Evolutionary conservation across 2,797 vertebrate species (phyloP).

Genomic region (Manis crassicaudata): DNA sequence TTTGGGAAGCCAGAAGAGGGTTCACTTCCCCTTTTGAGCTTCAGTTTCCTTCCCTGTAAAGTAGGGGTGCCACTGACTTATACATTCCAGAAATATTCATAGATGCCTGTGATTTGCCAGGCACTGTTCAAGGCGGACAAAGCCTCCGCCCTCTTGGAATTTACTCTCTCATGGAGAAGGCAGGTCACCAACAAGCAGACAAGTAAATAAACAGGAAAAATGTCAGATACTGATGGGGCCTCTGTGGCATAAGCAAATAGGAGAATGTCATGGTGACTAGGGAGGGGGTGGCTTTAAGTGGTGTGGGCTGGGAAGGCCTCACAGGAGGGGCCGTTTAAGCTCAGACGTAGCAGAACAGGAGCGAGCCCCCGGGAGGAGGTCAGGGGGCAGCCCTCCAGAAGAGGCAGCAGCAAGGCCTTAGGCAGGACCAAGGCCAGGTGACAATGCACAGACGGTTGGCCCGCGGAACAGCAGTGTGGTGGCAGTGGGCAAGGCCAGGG

Average conservation of each 20-base stretch:
- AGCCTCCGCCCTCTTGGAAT: neutral
- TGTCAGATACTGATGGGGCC: neutral
- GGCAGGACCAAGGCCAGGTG: no score
- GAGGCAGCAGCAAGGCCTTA: neutral
- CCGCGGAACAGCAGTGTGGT: rapidly evolving
- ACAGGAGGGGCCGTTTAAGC: neutral
- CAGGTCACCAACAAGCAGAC: neutral
- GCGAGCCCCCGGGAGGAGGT: rapidly evolving
- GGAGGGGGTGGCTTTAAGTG: neutral
- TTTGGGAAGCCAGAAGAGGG: no score
- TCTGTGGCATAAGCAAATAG: rapidly evolving
- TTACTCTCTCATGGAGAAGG: neutral
- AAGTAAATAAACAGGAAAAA: neutral
- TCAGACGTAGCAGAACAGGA: neutral
- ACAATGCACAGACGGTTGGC: neutral
- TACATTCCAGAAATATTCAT: neutral
- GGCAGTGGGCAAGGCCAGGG: neutral
- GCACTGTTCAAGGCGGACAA: neutral
- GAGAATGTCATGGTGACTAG: neutral
- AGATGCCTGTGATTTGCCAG: neutral
- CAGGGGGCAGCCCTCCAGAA: no score
- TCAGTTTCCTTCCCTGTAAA: neutral
- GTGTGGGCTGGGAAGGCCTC: neutral
- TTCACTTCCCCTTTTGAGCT: no score
- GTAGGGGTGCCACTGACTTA: neutral